A percentile compares a stretch with the other conserved stretches of the same genome.
phyloP scores from a whole-genome alignment of 2,888 invertebrate genomes.

The Galerucella pusilla region DNA sequence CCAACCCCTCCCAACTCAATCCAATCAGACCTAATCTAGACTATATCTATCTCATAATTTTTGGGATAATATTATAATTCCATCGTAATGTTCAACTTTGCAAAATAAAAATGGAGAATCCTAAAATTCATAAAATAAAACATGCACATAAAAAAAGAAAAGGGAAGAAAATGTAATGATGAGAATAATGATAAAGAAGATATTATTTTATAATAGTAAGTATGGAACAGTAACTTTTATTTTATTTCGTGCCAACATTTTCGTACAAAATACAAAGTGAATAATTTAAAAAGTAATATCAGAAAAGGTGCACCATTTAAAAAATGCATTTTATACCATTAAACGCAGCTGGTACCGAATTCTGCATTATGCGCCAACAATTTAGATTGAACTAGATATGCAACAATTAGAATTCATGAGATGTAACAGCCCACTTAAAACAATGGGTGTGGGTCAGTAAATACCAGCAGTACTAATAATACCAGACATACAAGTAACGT shows the following conservation, averaged over 20 bases:
- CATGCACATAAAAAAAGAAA: too few species aligned
- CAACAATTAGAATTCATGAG: conserved; percentile 3
- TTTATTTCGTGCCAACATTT: background rate
- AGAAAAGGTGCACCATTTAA: background rate
- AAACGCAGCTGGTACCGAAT: conserved; percentile 3
- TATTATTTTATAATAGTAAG: too few species aligned
- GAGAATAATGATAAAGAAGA: too few species aligned
- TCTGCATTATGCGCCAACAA: conserved; percentile 3
- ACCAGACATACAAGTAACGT: background rate
- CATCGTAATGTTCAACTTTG: too few species aligned
- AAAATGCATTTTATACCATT: background rate
- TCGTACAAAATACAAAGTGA: background rate
- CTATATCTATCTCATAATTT: too few species aligned
- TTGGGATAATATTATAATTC: too few species aligned
- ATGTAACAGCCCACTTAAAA: conserved; percentile 10
- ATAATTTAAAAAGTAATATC: background rate
- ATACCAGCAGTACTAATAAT: background rate
- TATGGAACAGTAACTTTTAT: too few species aligned
- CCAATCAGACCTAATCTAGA: too few species aligned
- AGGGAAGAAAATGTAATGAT: too few species aligned
- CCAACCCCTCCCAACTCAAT: too few species aligned
- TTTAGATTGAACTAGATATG: conserved; percentile 1
- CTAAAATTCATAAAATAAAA: too few species aligned
- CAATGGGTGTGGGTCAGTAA: conserved; percentile 9
- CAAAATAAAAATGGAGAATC: too few species aligned